Evolutionary conservation across 2,797 vertebrate species (phyloP).

Genomic region (Tachyglossus aculeatus): DNA sequence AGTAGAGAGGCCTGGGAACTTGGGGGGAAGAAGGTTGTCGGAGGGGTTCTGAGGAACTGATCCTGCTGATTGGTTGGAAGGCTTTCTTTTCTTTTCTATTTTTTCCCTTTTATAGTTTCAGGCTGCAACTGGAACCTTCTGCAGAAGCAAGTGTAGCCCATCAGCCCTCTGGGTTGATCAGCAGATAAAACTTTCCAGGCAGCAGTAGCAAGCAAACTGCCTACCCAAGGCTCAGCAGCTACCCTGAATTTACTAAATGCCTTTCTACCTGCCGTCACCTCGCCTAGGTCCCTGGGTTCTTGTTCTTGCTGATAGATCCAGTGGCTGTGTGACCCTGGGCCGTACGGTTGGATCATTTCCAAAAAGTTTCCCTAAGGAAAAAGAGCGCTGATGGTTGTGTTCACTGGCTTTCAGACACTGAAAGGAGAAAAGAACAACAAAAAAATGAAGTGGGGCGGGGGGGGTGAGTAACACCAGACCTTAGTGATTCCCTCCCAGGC

Average conservation of each 20-base stretch:
- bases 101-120: constrained; percentile 31
- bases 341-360: constrained; percentile 46
- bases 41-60: constrained; percentile 62
- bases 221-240: constrained; percentile 27
- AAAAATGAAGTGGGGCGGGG: not conserved
- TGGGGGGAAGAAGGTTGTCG: constrained; percentile 35
- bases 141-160: constrained; percentile 78
- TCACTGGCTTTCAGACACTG: constrained; percentile 28
- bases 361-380: constrained; percentile 50
- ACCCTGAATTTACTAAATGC: constrained; percentile 30
- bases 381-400: constrained; percentile 39
- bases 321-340: constrained; percentile 61
- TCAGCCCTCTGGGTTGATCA: constrained; percentile 73
- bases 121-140: constrained; percentile 62
- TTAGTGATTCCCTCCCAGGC: not conserved
- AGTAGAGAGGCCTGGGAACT: too few relatives aligned
- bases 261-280: constrained; percentile 62
- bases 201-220: constrained; percentile 17
- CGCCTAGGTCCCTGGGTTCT: constrained; percentile 42
- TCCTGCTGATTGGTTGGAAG: constrained; percentile 17
- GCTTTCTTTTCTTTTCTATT: not conserved
- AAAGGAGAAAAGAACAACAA: not conserved
- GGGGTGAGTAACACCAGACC: not conserved
- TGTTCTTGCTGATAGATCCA: constrained; percentile 42
- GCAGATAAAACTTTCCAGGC: constrained; percentile 72